phyloP scores from a whole-genome alignment of 2,797 vertebrate species.

The Gila robusta region DNA sequence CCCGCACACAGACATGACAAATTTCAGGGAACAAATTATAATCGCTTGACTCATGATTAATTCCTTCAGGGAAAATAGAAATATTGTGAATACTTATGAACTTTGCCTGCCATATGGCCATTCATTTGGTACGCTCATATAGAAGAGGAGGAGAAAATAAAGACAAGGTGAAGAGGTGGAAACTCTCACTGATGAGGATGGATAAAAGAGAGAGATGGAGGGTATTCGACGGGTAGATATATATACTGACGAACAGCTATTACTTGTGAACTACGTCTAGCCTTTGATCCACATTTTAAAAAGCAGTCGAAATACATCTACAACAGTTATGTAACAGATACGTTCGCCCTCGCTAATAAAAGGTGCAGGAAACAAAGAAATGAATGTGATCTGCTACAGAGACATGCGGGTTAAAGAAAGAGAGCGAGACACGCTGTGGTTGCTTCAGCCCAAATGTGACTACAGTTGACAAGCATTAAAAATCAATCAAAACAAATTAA shows the following conservation, averaged over 20 bases:
- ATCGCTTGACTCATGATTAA: constrained; percentile 77
- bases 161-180: constrained; percentile 19
- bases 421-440: constrained; percentile 8
- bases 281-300: constrained; percentile 30
- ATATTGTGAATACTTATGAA: constrained; percentile 79
- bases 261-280: neutral
- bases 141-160: constrained; percentile 17
- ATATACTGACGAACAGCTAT: neutral
- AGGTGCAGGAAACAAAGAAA: neutral
- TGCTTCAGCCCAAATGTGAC: constrained; percentile 14
- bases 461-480: constrained; percentile 67
- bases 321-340: constrained; percentile 11
- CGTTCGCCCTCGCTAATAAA: neutral
- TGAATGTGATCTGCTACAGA: neutral
- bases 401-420: constrained; percentile 40
- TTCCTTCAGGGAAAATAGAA: constrained; percentile 76
- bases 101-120: constrained; percentile 59
- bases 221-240: neutral
- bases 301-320: neutral
- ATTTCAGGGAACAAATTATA: constrained; percentile 80
- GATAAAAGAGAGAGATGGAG: neutral
- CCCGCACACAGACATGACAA: constrained; percentile 77
- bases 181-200: neutral
- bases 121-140: constrained; percentile 6
- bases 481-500: constrained; percentile 77